Base-by-base conservation (phyloP, 1,140 invertebrate species). In the Wiebesia pumilae region DNA sequence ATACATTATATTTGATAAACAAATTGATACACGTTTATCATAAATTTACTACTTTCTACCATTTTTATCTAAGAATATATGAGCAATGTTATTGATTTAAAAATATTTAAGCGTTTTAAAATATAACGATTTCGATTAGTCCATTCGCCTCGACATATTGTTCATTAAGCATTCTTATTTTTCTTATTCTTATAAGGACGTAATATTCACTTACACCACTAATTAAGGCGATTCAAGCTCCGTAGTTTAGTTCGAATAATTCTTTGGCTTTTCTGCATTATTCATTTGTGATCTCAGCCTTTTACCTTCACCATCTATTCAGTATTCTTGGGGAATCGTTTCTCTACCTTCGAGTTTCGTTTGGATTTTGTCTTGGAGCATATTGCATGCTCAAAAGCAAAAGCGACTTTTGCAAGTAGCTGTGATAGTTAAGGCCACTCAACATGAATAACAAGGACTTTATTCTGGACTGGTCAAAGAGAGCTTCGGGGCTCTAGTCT, bases 161-260 rank as follows among this genome's bases (percentile, higher is more conserved):
- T 47, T 54, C 2, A 54, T 47, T 12, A 7, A 7, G 43, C 12
- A 47, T 47, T 12, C 43, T 47, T 73, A 69, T 65, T 71, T 43
- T 14, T 35, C 43, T 77, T 27, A 65, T 69, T 79, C 79, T 84
- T 67, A 69, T 77, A 51, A 51, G 62, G 65, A 30, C 12, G 69
- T 24, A 16, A 27, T 38, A 35, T 27, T 69, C 69, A 47, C 30
- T 21, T 3, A 30, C 21, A n/a, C 21, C 54, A 40, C 71, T 83
- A 83, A 83, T 83, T 83, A 83, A 83, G 24, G 2, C n/a, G 27
- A 84, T 77, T 84, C 19, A 54, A 77, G 73, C 47, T 58, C 19
- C 67, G 40, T 40, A 69, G 16, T 81, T 33, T 38, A 38, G 33
- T 80, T 79, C 38, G 67, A 30, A 73, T 24, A 38, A 73, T 83